Evolutionary conservation across 2,797 vertebrate genomes (phyloP).

Genomic region (Cichlasoma orientale): DNA sequence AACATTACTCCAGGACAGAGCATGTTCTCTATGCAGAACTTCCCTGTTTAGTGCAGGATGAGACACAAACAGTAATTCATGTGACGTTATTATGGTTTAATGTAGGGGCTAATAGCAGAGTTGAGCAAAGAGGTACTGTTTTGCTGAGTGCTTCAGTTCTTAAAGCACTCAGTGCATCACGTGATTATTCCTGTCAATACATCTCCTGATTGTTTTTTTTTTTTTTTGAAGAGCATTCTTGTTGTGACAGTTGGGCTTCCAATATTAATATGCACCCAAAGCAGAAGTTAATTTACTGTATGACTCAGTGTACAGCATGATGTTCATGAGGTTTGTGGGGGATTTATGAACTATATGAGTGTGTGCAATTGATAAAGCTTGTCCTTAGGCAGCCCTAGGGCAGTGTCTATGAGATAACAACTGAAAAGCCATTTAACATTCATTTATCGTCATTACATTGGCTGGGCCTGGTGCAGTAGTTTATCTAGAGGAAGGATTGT

Average conservation of each 20-base stretch:
- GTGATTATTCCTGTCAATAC: conserved; percentile 38
- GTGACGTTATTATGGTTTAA: conserved; percentile 68
- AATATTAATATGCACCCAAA: not conserved
- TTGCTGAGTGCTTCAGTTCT: conserved; percentile 64
- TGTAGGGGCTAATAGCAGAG: conserved; percentile 57
- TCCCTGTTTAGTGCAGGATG: conserved; percentile 37
- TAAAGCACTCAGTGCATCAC: conserved; percentile 60
- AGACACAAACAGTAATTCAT: conserved; percentile 52
- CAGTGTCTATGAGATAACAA: conserved; percentile 31
- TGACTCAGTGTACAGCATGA: conserved; percentile 9
- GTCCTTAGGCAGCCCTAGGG: not conserved
- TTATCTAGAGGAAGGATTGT: not conserved
- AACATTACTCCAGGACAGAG: not conserved
- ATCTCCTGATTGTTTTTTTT: conserved; percentile 21
- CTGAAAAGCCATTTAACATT: conserved; percentile 13
- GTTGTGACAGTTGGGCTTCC: conserved; percentile 47
- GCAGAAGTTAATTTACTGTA: conserved; percentile 12
- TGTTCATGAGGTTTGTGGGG: conserved; percentile 7
- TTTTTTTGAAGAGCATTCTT: conserved; percentile 34
- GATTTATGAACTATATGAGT: conserved; percentile 7
- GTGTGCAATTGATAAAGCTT: conserved; percentile 37
- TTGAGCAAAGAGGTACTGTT: conserved; percentile 58
- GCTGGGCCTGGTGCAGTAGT: not conserved
- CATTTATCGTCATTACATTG: not conserved
- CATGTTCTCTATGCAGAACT: conserved; percentile 2